Evolutionary conservation across 2,797 vertebrate genomes (phyloP), one percentile per base, ranked within the genome.

Genomic region (Danio kyathit): DNA sequence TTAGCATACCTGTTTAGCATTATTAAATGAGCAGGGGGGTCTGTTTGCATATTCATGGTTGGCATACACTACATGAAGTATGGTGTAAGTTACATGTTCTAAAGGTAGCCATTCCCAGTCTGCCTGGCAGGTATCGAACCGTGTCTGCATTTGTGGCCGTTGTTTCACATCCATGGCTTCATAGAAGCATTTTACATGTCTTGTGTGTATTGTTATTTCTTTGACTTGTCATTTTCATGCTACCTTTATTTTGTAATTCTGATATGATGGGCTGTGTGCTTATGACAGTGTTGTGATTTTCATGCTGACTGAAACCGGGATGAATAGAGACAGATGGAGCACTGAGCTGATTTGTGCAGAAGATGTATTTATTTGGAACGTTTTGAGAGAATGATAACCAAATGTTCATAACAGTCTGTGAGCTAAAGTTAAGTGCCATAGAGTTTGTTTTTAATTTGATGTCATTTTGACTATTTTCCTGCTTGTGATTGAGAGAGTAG

Each of bases 241-340:
- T 70, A 41, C 29, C 29, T 70, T 40, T n/a, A 52, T 70, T 4
- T 52, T 17, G 38, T 52, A 40, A 40, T 52, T 52, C 12, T 52
- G 29, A 70, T 52, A 52, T 52, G 49, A 52, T 2, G 29, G 29
- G 5, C 16, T 12, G 29, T 70, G 49, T 71, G 49, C 29, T 17
- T 54, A 13, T 52, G 67, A 6, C 10, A 12, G 40, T 72, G 52
- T 44, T 72, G n/a, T 56, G 40, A 72, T 57, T 72, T 56, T 57
- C 51, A 56, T 72, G 7, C 56, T 57, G 51, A 57, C 52, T 72
- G 51, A 38, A 43, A 43, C 38, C 52, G 21, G 70, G 70, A 7
- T 44, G 41, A 72, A 72, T 72, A 70, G 52, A 44, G 40, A 56
- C 7, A 72, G 40, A 44, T 57, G 40, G 38, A 71, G 29, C 29